Percentiles rank a stretch among this genome's conserved stretches.
Evolutionary conservation across 2,113 vertebrate species (phyloP).

Genomic region (Cebidichthys violaceus): DNA sequence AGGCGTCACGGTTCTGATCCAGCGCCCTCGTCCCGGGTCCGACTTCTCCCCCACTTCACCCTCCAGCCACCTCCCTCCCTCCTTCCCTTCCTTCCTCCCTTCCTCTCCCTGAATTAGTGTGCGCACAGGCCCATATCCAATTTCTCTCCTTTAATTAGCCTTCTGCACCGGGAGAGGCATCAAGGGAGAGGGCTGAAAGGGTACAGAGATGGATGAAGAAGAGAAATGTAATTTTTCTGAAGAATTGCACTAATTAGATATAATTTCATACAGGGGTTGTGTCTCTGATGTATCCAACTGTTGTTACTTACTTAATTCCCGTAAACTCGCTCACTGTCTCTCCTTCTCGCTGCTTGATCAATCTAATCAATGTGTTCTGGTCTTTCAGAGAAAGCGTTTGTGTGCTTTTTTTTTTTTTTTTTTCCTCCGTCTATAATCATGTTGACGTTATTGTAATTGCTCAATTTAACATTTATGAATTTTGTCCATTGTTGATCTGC

Average conservation of each 20-base stretch:
- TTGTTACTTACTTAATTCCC: slow-evolving; percentile 57
- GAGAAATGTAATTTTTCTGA: slow-evolving; percentile 71
- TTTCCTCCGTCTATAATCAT: background rate
- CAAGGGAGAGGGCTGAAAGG: slow-evolving; percentile 46
- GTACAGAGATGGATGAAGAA: slow-evolving; percentile 45
- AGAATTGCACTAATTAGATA: slow-evolving; percentile 72
- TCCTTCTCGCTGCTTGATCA: slow-evolving; percentile 2
- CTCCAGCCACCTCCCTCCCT: background rate
- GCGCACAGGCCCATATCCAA: slow-evolving; percentile 80
- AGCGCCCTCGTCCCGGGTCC: slow-evolving; percentile 54
- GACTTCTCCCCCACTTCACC: slow-evolving; percentile 16
- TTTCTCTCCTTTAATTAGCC: slow-evolving; percentile 82
- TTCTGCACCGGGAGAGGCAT: slow-evolving; percentile 51
- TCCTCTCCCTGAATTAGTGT: slow-evolving; percentile 67
- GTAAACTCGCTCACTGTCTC: slow-evolving; percentile 30
- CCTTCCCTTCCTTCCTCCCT: background rate
- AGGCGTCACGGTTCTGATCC: slow-evolving; percentile 54
- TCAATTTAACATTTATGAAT: slow-evolving; percentile 37
- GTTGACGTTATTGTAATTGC: slow-evolving; percentile 33
- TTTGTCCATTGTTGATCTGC: slow-evolving; percentile 26
- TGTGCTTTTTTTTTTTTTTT: slow-evolving; percentile 7
- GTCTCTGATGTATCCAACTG: slow-evolving; percentile 40
- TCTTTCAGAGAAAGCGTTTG: slow-evolving; percentile 29
- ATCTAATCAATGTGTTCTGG: slow-evolving; percentile 39
- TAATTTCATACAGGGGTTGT: slow-evolving; percentile 67